A percentile compares a stretch with the other conserved stretches of the same genome.
These are phyloP conservation scores for Anoplophora glabripennis DNA, from an alignment of 1,140 invertebrate genomes.

Conservation along the genomic window DNA sequence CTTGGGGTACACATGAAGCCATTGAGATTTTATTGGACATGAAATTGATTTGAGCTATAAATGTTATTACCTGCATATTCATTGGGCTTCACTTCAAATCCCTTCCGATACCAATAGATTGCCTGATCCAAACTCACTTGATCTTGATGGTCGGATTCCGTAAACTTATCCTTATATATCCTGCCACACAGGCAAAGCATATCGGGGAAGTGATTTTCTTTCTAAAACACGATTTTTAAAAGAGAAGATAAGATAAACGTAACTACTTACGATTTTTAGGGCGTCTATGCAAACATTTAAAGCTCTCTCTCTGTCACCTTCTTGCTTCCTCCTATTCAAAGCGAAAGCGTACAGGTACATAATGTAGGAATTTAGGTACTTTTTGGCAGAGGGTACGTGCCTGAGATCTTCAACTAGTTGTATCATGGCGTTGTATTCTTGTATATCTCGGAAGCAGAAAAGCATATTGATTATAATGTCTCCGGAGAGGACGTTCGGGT, in stretches of 20 bases:
- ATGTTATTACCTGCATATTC: conserved; percentile 79
- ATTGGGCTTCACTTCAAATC: conserved; percentile 96
- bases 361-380: conserved; percentile 88
- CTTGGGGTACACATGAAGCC: too few relatives aligned
- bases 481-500: conserved; percentile 92
- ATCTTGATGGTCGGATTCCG: conserved; percentile 91
- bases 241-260: neutral
- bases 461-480: conserved; percentile 93
- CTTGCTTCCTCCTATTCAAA: conserved; percentile 88
- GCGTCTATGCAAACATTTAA: conserved; percentile 88
- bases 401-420: conserved; percentile 93
- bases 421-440: conserved; percentile 98
- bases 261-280: conserved; percentile 62
- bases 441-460: conserved; percentile 87
- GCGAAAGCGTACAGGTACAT: conserved; percentile 95
- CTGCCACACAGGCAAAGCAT: conserved; percentile 98
- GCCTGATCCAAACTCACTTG: conserved; percentile 85
- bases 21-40: too few relatives aligned
- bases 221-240: conserved; percentile 44
- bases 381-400: conserved; percentile 87
- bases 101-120: conserved; percentile 97
- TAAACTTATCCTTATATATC: conserved; percentile 99
- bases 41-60: too few relatives aligned
- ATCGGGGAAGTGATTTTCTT: conserved; percentile 92
- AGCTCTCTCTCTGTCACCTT: conserved; percentile 93